Conservation (phyloP, 2,888 invertebrate genomes). For the Drosophila vallismaia region DNA sequence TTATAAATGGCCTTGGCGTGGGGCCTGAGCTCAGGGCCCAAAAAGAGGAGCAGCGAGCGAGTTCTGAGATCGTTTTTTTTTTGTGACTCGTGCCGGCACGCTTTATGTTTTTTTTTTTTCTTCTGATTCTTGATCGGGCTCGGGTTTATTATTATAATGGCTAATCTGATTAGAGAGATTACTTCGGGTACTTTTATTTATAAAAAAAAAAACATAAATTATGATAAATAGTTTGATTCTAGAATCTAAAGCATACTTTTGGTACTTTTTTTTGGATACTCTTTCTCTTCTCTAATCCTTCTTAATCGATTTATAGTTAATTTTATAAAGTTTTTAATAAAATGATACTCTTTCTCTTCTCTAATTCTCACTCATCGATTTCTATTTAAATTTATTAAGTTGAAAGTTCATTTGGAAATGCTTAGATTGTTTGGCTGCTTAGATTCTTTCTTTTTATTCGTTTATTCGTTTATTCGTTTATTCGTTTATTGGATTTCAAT, state of each 20-base stretch:
- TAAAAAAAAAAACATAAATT: not conserved
- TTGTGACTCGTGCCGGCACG: not conserved
- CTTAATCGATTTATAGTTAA: too few species aligned
- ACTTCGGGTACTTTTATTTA: not conserved
- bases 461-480: too few species aligned
- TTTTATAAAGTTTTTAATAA: too few species aligned
- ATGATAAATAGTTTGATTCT: not conserved
- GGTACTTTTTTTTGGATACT: too few species aligned
- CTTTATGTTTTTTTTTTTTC: not conserved
- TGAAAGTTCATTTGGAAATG: too few species aligned
- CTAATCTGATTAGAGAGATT: not conserved
- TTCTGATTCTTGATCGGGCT: not conserved
- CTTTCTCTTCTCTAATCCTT: too few species aligned
- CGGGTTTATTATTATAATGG: not conserved
- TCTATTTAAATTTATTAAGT: too few species aligned
- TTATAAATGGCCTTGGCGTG: conserved; percentile 80
- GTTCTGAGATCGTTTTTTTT: conserved; percentile 4
- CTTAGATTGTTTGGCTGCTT: too few species aligned
- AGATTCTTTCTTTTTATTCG: too few species aligned
- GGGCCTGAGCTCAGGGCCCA: conserved; percentile 16
- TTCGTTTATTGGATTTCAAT: not conserved
- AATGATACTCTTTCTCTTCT: too few species aligned
- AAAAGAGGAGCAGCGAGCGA: not conserved
- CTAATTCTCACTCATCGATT: too few species aligned
- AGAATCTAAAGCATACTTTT: conserved; percentile 1